Conservation (phyloP, 2,113 vertebrate genomes). For the Amblyopsis rosae region DNA sequence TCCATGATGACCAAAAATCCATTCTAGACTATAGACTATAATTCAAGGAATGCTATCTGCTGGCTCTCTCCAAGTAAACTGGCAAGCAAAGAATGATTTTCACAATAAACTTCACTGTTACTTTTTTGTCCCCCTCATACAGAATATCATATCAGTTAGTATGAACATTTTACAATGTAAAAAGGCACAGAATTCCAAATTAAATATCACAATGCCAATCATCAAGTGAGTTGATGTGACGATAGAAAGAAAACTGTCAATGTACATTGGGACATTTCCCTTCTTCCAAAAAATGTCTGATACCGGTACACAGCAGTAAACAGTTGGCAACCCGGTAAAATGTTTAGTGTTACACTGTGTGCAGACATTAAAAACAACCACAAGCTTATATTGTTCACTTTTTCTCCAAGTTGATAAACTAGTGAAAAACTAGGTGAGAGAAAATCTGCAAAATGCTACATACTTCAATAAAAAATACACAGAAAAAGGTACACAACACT, state of each 20-base stretch:
- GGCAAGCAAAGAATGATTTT: too few species aligned
- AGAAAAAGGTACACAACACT: neutral
- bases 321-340: neutral
- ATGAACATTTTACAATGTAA: neutral
- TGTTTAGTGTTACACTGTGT: neutral
- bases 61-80: neutral
- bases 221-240: constrained; percentile 4
- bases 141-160: neutral
- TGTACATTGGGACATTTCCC: constrained; percentile 24
- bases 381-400: too few species aligned
- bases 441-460: neutral
- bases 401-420: too few species aligned
- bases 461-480: neutral
- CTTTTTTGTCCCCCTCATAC: neutral
- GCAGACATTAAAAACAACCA: neutral
- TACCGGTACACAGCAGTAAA: neutral
- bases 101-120: too few species aligned
- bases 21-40: too few species aligned
- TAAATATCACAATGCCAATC: neutral
- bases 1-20: too few species aligned
- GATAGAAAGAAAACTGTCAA: constrained; percentile 45
- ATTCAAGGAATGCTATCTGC: neutral
- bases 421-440: too few species aligned
- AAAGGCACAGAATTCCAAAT: neutral
- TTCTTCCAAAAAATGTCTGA: neutral